A percentile compares a stretch with the other conserved stretches of the same genome.
These are phyloP conservation scores for Harmothoe impar DNA, from an alignment of 2,888 invertebrate genomes.

Conservation along the genomic window DNA sequence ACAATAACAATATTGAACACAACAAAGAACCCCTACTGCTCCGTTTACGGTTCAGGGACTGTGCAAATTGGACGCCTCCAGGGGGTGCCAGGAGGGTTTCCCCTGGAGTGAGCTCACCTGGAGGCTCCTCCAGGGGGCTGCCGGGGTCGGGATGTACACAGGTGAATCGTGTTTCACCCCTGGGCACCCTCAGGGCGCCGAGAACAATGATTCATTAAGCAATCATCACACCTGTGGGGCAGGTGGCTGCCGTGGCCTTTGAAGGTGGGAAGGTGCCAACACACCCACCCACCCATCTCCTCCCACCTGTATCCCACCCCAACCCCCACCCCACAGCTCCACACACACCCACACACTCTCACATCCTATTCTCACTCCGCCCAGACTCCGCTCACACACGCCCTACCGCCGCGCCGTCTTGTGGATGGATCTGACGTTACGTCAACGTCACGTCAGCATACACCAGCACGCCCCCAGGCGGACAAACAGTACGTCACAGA, in stretches of 20 bases:
- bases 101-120: not conserved
- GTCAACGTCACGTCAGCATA: not conserved
- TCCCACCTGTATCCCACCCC: not conserved
- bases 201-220: constrained; percentile 54
- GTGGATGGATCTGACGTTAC: not conserved
- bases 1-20: not conserved
- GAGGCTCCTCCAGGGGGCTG: not conserved
- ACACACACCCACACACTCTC: not conserved
- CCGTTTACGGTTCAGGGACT: not conserved
- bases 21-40: not conserved
- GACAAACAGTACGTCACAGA: not conserved
- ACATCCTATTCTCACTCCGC: not conserved
- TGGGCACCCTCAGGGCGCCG: not conserved
- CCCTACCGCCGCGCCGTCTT: not conserved
- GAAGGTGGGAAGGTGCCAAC: not conserved
- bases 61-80: not conserved
- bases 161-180: constrained; percentile 28
- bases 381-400: not conserved
- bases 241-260: not conserved
- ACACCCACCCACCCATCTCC: not conserved
- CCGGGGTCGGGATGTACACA: constrained; percentile 24
- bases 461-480: not conserved
- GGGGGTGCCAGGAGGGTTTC: not conserved
- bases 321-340: too few species aligned
- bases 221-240: constrained; percentile 50